Evolutionary conservation across 2,797 vertebrate genomes (phyloP).

Genomic region (Cyclopterus lumpus): DNA sequence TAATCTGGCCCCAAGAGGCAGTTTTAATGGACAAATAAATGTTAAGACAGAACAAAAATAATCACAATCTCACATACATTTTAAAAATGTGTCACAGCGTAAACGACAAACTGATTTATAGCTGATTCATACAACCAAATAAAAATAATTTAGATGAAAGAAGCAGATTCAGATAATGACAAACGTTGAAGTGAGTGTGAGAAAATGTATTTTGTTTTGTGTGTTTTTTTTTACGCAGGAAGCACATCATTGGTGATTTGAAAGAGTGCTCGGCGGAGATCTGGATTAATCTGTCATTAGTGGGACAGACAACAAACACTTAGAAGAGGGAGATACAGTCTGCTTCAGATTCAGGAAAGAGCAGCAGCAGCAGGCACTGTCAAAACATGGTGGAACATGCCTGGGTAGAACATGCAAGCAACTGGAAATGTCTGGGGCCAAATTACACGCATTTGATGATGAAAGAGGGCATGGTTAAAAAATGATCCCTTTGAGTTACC

Average conservation of each 20-base stretch:
- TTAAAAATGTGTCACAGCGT: not conserved
- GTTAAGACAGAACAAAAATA: not conserved
- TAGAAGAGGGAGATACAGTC: constrained; percentile 39
- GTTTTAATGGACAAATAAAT: not conserved
- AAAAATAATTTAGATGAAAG: constrained; percentile 26
- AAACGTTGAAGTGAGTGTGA: constrained; percentile 31
- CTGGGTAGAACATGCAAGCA: constrained; percentile 48
- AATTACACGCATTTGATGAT: constrained; percentile 67
- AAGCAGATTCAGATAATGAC: constrained; percentile 39
- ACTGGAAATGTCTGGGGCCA: constrained; percentile 59
- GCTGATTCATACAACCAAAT: not conserved
- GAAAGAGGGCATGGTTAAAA: constrained; percentile 51
- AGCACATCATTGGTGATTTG: constrained; percentile 52
- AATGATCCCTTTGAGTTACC: constrained; percentile 33
- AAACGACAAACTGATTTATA: not conserved
- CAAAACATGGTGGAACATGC: constrained; percentile 73
- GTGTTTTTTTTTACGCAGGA: constrained; percentile 46
- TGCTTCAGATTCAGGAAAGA: constrained; percentile 47
- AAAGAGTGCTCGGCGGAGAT: constrained; percentile 53
- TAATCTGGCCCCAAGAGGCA: not conserved
- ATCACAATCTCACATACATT: not conserved
- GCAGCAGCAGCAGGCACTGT: constrained; percentile 50
- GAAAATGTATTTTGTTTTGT: constrained; percentile 25
- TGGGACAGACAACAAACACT: constrained; percentile 68
- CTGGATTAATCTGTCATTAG: constrained; percentile 78